phyloP scores from a whole-genome alignment of 1,140 invertebrate species.

The Drosophila auraria region DNA sequence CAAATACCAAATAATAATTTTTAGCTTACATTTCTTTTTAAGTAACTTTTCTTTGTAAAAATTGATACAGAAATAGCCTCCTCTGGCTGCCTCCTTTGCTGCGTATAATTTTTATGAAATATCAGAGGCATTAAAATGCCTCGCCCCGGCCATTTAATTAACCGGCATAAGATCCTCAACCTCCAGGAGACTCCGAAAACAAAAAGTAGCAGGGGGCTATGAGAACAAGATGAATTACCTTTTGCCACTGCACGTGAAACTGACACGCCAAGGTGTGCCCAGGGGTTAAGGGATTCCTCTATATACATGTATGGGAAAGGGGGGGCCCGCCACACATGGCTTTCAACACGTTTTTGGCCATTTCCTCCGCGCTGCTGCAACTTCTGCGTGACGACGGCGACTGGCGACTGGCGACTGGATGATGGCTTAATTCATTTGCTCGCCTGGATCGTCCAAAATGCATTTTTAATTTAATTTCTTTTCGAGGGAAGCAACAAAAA shows the following conservation, averaged over 20 bases:
- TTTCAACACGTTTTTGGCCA: conserved; percentile 80
- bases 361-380: conserved; percentile 41
- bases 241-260: conserved; percentile 82
- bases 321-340: conserved; percentile 66
- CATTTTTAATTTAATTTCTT: conserved; percentile 81
- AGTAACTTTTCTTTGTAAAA: background rate
- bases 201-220: conserved; percentile 7
- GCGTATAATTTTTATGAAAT: conserved; percentile 28
- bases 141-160: conserved; percentile 62
- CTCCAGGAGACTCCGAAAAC: conserved; percentile 4
- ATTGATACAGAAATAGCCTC: background rate
- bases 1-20: background rate
- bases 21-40: background rate
- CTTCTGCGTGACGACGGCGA: conserved; percentile 60
- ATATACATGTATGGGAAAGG: background rate
- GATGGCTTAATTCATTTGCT: conserved; percentile 77
- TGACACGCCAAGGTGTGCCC: conserved; percentile 67
- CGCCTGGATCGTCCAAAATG: conserved; percentile 60
- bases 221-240: conserved; percentile 80
- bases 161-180: conserved; percentile 12
- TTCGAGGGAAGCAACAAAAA: conserved; percentile 28
- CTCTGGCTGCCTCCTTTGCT: background rate
- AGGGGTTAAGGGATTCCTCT: conserved; percentile 5
- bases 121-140: conserved; percentile 60
- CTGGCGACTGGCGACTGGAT: conserved; percentile 29